These are phyloP conservation scores for Lepilemur ruficaudatus DNA, from an alignment of 2,797 vertebrate genomes.

Conservation along the genomic window DNA sequence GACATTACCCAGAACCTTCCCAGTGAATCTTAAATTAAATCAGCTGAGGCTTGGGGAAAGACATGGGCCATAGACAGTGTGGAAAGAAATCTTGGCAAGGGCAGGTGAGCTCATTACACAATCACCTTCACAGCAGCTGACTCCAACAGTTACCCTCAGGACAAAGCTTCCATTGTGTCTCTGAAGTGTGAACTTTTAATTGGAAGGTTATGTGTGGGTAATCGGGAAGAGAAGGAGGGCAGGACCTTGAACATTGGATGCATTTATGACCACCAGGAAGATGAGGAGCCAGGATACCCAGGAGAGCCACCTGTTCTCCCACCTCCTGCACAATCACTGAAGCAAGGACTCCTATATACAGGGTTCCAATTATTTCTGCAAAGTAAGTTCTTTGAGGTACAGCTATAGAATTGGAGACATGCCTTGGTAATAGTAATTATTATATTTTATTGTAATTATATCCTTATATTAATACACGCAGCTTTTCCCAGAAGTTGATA, in stretches of 20 bases:
- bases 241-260: not conserved
- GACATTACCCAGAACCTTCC: not conserved
- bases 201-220: not conserved
- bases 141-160: not conserved
- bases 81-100: not conserved
- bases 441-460: not conserved
- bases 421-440: not conserved
- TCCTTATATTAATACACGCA: not conserved
- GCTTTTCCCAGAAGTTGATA: not conserved
- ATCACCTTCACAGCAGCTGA: not conserved
- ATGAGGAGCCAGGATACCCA: too few relatives aligned
- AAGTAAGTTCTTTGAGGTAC: not conserved
- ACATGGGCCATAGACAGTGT: not conserved
- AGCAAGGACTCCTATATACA: not conserved
- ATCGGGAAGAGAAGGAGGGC: not conserved
- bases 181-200: not conserved
- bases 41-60: not conserved
- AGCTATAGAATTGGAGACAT: not conserved
- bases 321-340: not conserved
- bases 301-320: not conserved
- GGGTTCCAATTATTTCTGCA: not conserved
- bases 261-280: not conserved
- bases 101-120: not conserved
- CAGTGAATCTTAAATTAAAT: not conserved
- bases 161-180: not conserved